Base-by-base conservation (phyloP, 2,113 vertebrate genomes). In the Burhinus oedicnemus region DNA sequence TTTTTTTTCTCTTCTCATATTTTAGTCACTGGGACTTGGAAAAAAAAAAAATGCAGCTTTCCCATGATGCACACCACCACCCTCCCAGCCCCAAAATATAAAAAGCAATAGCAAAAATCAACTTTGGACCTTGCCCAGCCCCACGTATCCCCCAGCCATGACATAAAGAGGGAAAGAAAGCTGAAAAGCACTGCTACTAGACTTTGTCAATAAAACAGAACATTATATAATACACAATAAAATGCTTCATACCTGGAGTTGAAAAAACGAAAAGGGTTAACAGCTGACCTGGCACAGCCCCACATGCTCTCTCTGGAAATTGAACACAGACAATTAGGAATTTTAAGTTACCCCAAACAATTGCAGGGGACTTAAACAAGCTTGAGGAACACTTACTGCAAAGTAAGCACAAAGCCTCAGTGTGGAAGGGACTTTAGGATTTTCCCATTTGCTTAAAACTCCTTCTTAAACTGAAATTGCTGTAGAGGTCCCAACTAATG, bases 241-340 rank as follows among this genome's bases (percentile, higher is more conserved):
- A 97, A 97, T 94, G 82, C 97, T 97, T 97, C 97, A 97, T 97
- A 97, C 97, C 97, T 97, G 97, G 97, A 97, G 97, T 97, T 97
- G 97, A 97, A 97, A 97, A 97, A 97, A 97, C 97, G 97, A 97
- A 97, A 97, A 97, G 97, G 96, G 96, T 97, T 97, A 97, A 97
- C 97, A 93, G 97, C 95, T 97, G 97, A 97, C 97, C 97, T 97
- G 97, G 97, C 97, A 97, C 97, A 97, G 97, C 97, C 97, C 97
- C 97, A 97, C 96, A 97, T 97, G 97, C 97, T 97, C 96, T 97
- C 97, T 97, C 97, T 97, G 97, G 97, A 97, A 97, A 97, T 97
- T 97, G 97, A 97, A 97, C 97, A 97, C 97, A 97, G 97, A 97
- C 90, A 97, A 97, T 97, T 97, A 97, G 94, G 97, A 97, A 97